Base-by-base conservation (phyloP, 2,113 vertebrate genomes). In the Meleagris gallopavo region DNA sequence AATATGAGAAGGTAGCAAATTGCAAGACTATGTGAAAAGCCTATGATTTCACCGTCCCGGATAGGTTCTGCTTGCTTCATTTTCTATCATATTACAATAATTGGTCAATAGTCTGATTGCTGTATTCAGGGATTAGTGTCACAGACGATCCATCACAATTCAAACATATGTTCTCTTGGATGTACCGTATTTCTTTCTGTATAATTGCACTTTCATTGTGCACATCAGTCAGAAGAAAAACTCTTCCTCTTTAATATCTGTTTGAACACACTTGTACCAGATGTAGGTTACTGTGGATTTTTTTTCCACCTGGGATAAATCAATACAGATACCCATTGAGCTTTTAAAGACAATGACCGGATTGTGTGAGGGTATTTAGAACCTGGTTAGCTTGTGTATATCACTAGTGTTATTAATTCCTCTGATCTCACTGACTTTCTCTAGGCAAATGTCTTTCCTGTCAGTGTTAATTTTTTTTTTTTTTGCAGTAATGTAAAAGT, bases 1-100 rank as follows among this genome's bases (percentile, higher is more conserved):
- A 94, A 96, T 74, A 92, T 86, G 86, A 96, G 90, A 96, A 95
- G 86, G 86, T 55, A 95, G 84, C 92, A 90, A 88, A 90, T 81
- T 95, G 86, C 72, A 50, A 55, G 90, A 85, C 89, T 45, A 64
- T 85, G 81, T 80, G 81, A 66, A 83, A 96, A 89, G 77, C 65
- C 82, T 36, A 0, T 87, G 77, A 93, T 95, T 94, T 96, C 66
- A 71, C 50, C 40, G 64, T 19, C 77, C 38, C 71, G 85, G 52
- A 87, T 80, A 83, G 73, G n/a, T 73, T 90, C n/a, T 92, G 27
- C 86, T 73, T 11, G 45, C 72, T 94, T 92, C 60, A 58, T 92
- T 80, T 86, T 45, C 81, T 92, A 46, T 88, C 76, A 17, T 40
- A 22, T 65, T 80, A 45, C 72, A 76, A 11, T 65, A 91, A 85